phyloP scores from a whole-genome alignment of 2,888 invertebrate genomes.

The Tryphoninae sp. region DNA sequence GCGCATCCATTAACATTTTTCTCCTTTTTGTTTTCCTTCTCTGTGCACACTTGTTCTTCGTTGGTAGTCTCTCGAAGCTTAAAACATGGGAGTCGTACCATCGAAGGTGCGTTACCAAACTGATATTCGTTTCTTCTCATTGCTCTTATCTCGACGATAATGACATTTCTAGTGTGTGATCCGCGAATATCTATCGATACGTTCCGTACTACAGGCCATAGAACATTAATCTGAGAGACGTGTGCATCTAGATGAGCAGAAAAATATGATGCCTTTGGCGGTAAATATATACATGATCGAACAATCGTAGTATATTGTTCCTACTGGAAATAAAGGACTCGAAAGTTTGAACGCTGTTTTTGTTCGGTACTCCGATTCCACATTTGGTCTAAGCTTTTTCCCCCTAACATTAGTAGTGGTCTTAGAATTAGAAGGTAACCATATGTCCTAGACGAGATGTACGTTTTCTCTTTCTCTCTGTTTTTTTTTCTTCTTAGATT shows the following conservation, averaged over 20 bases:
- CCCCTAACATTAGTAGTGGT: conserved; percentile 55
- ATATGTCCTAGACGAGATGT: conserved; percentile 47
- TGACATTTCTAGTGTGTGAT: conserved; percentile 39
- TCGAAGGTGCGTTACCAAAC: neutral
- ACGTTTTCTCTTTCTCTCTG: conserved; percentile 35
- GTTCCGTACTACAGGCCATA: conserved; percentile 57
- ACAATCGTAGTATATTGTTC: conserved; percentile 56
- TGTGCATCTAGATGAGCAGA: conserved; percentile 60
- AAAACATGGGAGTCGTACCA: neutral
- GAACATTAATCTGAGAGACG: conserved; percentile 49
- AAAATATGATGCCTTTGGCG: conserved; percentile 64
- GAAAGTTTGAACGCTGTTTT: conserved; percentile 48
- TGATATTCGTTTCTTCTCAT: conserved; percentile 1
- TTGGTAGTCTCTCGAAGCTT: neutral
- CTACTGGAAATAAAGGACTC: conserved; percentile 57
- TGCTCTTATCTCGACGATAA: conserved; percentile 39
- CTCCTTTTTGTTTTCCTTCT: conserved; percentile 21
- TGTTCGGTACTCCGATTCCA: conserved; percentile 48
- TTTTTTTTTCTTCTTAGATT: neutral
- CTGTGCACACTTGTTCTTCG: neutral
- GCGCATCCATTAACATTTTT: conserved; percentile 61
- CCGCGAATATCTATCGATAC: conserved; percentile 36
- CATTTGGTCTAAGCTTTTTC: conserved; percentile 63
- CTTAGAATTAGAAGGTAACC: conserved; percentile 59
- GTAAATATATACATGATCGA: conserved; percentile 52